A percentile compares a stretch with the other conserved stretches of the same genome.
phyloP scores from a whole-genome alignment of 2,113 vertebrate genomes.

The Choloepus hoffmanni region DNA sequence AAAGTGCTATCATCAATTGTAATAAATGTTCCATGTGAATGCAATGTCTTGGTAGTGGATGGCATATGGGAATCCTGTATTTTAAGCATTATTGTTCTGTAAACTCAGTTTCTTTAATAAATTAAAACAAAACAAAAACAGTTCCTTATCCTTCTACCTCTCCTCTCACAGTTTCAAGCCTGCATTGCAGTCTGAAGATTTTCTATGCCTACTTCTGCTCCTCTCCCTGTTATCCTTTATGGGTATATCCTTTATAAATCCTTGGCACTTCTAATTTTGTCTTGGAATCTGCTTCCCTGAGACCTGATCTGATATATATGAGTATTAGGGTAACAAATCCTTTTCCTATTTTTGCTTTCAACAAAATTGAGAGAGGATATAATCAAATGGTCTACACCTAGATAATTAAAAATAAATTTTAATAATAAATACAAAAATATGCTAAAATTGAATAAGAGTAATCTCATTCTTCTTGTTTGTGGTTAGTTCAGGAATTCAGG shows the following conservation, averaged over 20 bases:
- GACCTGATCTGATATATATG: not conserved
- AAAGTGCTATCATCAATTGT: too few species aligned
- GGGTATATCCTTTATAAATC: not conserved
- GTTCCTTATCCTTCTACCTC: not conserved
- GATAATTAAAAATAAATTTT: not conserved
- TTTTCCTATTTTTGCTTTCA: not conserved
- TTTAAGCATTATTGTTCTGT: too few species aligned
- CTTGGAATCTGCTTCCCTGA: not conserved
- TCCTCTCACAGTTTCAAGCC: not conserved
- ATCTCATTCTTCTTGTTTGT: not conserved
- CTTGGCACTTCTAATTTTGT: not conserved
- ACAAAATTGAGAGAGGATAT: not conserved
- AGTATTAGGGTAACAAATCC: not conserved
- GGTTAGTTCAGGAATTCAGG: not conserved
- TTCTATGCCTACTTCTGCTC: not conserved
- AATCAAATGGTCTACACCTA: not conserved
- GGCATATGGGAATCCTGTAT: too few species aligned
- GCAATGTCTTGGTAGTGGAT: too few species aligned
- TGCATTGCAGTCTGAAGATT: not conserved
- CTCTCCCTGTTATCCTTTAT: not conserved
- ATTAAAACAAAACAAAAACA: too few species aligned
- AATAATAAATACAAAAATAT: not conserved
- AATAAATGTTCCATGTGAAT: too few species aligned
- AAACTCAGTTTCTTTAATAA: too few species aligned
- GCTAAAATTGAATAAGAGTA: not conserved